Base-by-base conservation (phyloP, 2,797 vertebrate genomes). In the Acrocephalus scirpaceus region DNA sequence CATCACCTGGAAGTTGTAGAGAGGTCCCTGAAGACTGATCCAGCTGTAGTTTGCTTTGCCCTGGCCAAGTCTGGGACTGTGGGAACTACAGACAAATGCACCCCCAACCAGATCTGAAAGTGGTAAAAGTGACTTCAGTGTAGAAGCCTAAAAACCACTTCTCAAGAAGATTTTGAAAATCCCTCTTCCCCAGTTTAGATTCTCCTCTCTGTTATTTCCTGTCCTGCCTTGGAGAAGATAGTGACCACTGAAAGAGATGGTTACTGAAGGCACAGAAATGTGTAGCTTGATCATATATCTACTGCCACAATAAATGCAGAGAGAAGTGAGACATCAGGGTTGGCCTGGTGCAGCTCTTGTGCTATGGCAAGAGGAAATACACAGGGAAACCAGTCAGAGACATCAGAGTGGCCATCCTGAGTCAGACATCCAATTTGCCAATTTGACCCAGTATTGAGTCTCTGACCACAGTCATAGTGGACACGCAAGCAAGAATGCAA, bases 41-140 rank as follows among this genome's bases (percentile, higher is more conserved):
- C 16, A 44, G 5, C 19, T 67, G 34, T 62, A 16, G 6, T 13
- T 85, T 67, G 9, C 29, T 85, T 87, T 69, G 19, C 38, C 23
- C 36, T 1, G 0, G 36, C 0, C 0, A 50, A 47, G 16, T 26
- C 51, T 87, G 40, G 12, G 19, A 13, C 21, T 62, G 20, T 14
- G 20, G 29, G 23, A 82, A 20, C 44, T 66, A 45, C 22, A 76
- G 16, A 27, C 27, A 77, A 56, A 50, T 26, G 17, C 66, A 27
- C 16, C 44, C 44, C 10, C 14, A 66, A 25, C 19, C 14, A 61
- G 15, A 75, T 23, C 11, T 8, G 44, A 40, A 84, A 72, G n/a
- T 20, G 30, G 3, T 54, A 48, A 1, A 3, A 83, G n/a, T 36
- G 16, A 29, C 40, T 66, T 54, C 69, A 61, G 20, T 1, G 2